phyloP scores from a whole-genome alignment of 1,140 invertebrate species.

The Apis cerana region DNA sequence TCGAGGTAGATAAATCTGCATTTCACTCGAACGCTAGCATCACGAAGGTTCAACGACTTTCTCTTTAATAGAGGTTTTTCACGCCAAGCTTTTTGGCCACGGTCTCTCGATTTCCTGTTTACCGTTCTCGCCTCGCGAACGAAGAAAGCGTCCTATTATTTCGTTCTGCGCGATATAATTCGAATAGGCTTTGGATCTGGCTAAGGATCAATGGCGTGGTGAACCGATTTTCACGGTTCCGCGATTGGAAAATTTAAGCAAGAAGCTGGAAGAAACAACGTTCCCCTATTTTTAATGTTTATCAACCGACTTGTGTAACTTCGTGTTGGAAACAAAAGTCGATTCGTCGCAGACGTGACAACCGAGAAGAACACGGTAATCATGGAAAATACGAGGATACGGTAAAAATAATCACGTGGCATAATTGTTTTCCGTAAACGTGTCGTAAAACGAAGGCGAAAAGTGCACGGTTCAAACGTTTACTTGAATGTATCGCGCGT shows the following conservation, averaged over 20 bases:
- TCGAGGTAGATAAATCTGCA: background rate
- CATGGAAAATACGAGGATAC: background rate
- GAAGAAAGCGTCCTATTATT: background rate
- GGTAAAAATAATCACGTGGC: background rate
- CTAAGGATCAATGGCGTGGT: no score
- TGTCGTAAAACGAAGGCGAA: background rate
- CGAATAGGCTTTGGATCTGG: no score
- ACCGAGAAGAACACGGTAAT: background rate
- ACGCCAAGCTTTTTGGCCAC: slow-evolving; percentile 7
- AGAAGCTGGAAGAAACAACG: no score
- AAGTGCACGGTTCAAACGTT: background rate
- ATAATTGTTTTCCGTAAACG: background rate
- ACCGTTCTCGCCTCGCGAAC: background rate
- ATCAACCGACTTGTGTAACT: no score
- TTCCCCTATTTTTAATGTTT: no score
- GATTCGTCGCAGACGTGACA: no score
- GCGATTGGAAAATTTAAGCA: no score
- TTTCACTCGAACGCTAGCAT: background rate
- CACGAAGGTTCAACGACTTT: background rate
- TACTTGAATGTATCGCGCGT: background rate
- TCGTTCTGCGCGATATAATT: background rate
- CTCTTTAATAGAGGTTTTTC: slow-evolving; percentile 18
- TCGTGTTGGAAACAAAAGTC: no score
- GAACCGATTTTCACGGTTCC: no score
- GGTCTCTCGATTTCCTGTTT: background rate